Conservation (phyloP, 2,797 vertebrate genomes). For the Cossypha heuglini region DNA sequence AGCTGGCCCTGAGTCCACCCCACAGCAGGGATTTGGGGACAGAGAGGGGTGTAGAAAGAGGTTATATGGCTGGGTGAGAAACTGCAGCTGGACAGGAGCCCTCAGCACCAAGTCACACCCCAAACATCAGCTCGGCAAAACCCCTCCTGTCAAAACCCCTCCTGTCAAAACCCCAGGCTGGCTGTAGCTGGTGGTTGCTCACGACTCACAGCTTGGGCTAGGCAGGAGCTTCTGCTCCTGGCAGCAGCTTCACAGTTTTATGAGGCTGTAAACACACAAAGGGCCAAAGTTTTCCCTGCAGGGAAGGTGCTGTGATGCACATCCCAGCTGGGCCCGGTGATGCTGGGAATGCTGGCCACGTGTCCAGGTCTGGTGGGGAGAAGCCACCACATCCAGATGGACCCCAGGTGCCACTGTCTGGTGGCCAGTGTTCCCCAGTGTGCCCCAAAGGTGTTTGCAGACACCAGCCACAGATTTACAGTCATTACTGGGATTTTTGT, state of each 20-base stretch:
- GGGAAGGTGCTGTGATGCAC: neutral
- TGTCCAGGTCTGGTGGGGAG: accelerated
- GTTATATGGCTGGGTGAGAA: neutral
- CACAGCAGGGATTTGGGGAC: accelerated
- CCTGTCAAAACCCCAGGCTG: neutral
- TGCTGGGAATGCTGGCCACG: accelerated
- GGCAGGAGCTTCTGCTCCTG: neutral
- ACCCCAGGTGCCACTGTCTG: accelerated
- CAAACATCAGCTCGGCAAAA: accelerated
- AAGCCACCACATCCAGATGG: accelerated
- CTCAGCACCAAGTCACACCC: accelerated
- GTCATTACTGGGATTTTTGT: neutral
- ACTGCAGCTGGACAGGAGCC: neutral
- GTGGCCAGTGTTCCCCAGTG: neutral
- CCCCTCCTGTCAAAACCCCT: neutral
- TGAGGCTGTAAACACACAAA: neutral
- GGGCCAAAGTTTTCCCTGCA: neutral
- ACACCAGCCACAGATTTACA: neutral
- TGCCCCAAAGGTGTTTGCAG: neutral
- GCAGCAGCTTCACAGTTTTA: neutral
- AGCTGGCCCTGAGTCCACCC: too few relatives aligned
- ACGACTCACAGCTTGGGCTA: accelerated
- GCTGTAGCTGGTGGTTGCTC: neutral
- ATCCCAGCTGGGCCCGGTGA: accelerated
- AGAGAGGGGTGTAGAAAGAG: neutral